Evolutionary conservation across 37 sponge, comb jelly and placozoan species (phyloP).

Genomic region (Eunapius fragilis): DNA sequence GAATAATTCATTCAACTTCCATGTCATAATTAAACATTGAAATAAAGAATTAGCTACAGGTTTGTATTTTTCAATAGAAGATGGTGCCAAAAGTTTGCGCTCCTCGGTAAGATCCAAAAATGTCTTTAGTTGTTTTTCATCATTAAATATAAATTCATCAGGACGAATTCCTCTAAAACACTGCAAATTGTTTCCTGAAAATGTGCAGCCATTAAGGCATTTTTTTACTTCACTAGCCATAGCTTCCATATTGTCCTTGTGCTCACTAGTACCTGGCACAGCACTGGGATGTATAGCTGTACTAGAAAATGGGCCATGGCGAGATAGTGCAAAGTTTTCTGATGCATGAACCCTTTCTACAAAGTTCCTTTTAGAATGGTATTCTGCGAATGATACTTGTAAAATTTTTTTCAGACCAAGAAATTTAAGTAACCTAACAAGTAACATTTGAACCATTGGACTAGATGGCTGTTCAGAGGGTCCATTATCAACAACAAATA

Average conservation of each 20-base stretch:
- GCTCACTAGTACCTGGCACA: background rate
- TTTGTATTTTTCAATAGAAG: too few relatives aligned
- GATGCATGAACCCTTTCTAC: conserved; percentile 20
- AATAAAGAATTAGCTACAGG: too few relatives aligned
- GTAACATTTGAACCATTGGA: conserved; percentile 7
- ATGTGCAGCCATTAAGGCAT: conserved; percentile 1
- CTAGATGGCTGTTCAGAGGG: conserved; percentile 9
- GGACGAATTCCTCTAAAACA: background rate
- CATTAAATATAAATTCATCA: conserved; percentile 7
- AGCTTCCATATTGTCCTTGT: conserved; percentile 10
- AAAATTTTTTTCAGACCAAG: background rate
- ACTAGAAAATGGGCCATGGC: conserved; percentile 6
- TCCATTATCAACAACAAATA: conserved; percentile 30
- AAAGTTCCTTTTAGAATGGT: conserved; percentile 8
- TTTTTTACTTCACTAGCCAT: conserved; percentile 1
- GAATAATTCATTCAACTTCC: too few relatives aligned
- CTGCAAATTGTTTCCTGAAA: background rate
- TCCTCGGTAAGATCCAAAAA: too few relatives aligned
- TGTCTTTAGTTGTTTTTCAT: background rate
- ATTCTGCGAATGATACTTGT: conserved; percentile 16
- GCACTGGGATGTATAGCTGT: background rate
- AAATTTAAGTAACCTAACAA: background rate
- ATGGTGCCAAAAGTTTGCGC: too few relatives aligned
- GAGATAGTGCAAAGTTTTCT: conserved; percentile 10
- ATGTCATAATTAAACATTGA: too few relatives aligned